phyloP scores from a whole-genome alignment of 2,797 vertebrate genomes.

The Xiphorhynchus erythropygius region DNA sequence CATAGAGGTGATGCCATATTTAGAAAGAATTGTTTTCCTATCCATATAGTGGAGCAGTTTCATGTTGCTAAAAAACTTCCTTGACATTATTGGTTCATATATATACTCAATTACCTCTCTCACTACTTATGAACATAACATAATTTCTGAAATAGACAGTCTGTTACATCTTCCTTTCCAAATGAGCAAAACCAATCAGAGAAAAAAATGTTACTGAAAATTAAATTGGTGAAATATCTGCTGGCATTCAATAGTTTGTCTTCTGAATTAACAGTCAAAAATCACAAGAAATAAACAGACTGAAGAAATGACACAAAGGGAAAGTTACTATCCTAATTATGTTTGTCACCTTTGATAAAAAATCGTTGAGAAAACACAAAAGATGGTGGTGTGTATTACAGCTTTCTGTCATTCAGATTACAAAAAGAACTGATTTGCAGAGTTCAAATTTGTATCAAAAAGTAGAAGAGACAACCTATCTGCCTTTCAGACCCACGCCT shows the following conservation, averaged over 20 bases:
- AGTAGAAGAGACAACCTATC: not conserved
- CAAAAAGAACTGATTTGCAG: not conserved
- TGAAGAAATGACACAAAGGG: not conserved
- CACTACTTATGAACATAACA: not conserved
- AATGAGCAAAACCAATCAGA: not conserved
- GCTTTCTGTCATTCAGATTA: not conserved
- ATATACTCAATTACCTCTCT: not conserved
- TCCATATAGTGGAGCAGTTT: not conserved
- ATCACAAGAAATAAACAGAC: not conserved
- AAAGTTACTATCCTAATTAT: not conserved
- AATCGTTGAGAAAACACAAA: not conserved
- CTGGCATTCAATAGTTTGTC: not conserved
- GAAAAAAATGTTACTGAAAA: not conserved
- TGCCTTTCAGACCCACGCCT: not conserved
- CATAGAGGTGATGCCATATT: not conserved
- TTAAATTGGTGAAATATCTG: not conserved
- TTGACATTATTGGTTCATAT: not conserved
- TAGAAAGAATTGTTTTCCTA: not conserved
- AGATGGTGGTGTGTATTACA: not conserved
- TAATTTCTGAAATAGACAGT: not conserved
- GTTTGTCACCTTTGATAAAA: not conserved
- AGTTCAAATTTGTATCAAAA: not conserved
- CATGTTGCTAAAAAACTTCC: not conserved
- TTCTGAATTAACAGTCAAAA: not conserved
- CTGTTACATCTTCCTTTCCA: not conserved